phyloP scores from a whole-genome alignment of 2,797 vertebrate genomes.

The Aldrovandia affinis region DNA sequence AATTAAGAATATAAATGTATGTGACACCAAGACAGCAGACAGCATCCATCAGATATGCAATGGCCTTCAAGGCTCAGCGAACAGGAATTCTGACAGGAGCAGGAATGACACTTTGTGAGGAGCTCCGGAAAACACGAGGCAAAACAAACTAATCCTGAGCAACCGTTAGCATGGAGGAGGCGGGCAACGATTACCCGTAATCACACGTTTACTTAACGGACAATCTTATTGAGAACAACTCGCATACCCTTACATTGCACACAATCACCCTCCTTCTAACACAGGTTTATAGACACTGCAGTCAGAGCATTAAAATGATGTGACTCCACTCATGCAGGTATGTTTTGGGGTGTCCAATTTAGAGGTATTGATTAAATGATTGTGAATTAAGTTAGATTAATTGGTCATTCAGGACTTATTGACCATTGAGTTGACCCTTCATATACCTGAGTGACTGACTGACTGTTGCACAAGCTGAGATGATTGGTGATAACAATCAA shows the following conservation, averaged over 20 bases:
- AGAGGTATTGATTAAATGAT: not conserved
- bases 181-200: not conserved
- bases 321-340: not conserved
- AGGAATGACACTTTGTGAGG: not conserved
- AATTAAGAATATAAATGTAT: conserved; percentile 1
- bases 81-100: not conserved
- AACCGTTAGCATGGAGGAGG: not conserved
- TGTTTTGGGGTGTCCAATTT: not conserved
- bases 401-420: not conserved
- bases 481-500: not conserved
- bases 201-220: not conserved
- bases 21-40: not conserved
- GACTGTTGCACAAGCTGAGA: not conserved
- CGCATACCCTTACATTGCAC: too few species aligned
- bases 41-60: not conserved
- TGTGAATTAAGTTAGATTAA: not conserved
- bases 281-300: not conserved
- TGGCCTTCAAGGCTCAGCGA: not conserved
- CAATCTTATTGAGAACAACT: too few species aligned
- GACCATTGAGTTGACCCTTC: too few species aligned
- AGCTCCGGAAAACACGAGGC: not conserved
- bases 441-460: not conserved
- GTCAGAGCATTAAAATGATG: not conserved
- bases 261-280: too few species aligned
- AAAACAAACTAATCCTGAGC: not conserved